Evolutionary conservation across 2,113 vertebrate genomes (phyloP), one percentile per base, ranked within the genome.

Genomic region (Andinoacara biseriatus): DNA sequence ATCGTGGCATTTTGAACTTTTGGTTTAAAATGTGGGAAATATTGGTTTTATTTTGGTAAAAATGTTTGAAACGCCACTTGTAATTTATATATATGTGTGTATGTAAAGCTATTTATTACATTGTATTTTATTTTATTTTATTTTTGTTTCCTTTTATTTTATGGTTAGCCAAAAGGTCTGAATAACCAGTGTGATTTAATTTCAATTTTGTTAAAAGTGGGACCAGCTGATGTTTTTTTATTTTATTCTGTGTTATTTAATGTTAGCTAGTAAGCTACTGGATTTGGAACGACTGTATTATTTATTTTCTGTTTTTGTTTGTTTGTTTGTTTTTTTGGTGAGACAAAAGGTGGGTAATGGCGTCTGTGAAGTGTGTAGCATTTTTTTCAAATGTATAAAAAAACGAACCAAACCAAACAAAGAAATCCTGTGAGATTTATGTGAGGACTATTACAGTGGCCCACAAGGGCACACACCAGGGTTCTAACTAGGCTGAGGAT

Each of bases 351-450:
- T 54, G 20, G 52, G 52, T 2, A 7, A 54, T 9, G 7, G 9
- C 3, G 18, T n/a, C n/a, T n/a, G n/a, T 33, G 31, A 33, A 61
- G 59, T 20, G 31, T 1, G 17, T 31, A 11, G 2, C 5, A 3
- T 49, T 0, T 67, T 49, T 49, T 1, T 18, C 1, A 9, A 11
- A n/a, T n/a, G n/a, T n/a, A n/a, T n/a, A n/a, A n/a, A 67, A 10
- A 26, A 67, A 11, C 11, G 40, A 49, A 49, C 26, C 5, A 3
- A 49, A 18, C 63, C 40, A 29, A 49, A 18, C 9, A 26, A 46
- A 67, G 8, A 26, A 5, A 3, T 24, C 43, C n/a, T 43, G 35
- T 65, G 38, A 65, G 24, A 46, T 46, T 15, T 46, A 8, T n/a
- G 20, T n/a, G 59, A 61, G 59, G 17, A n/a, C 38, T 49, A 22